Evolutionary conservation across 2,113 vertebrate species (phyloP), one percentile per base, ranked within the genome.

Genomic region (Ceyx cyanopectus): DNA sequence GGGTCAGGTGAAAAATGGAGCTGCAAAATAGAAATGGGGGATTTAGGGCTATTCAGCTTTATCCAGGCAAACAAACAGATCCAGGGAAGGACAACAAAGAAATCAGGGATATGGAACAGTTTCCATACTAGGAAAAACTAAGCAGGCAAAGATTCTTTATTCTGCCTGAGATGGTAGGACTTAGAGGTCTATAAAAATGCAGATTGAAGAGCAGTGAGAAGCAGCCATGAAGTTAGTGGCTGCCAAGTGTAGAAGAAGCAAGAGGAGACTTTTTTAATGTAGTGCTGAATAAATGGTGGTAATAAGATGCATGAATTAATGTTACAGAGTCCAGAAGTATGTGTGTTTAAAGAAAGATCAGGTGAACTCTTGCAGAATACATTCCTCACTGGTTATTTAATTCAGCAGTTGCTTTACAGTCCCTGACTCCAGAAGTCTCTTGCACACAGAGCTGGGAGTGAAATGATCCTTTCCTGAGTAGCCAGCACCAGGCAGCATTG

Each of bases 251-350:
- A 40, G 27, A 69, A 37, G 14, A 50, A 81, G 32, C 9, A 45
- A 77, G 68, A 37, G 30, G 50, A 74, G 41, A 14, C 58, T 23
- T 81, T 94, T 83, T 93, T 83, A 34, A n/a, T 89, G 51, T 77
- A 51, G 24, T 54, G 58, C 61, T 92, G 61, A 86, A 75, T 66
- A 88, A 83, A 75, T 1, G 19, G 66, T 72, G 32, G 11, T 67
- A 89, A 75, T 78, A 88, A 88, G 79, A 67, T 87, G 40, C 12
- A 24, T 68, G 43, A 81, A 84, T 90, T 78, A 78, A 65, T 75
- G 24, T 68, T 78, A 10, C 10, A 12, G 48, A 56, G 40, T 40
- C 53, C 41, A 83, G 41, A 80, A 58, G 29, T 57, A 57, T 57
- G 54, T 19, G 0, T 69, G 37, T 68, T 82, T 80, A 62, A 63